A percentile compares a stretch with the other conserved stretches of the same genome.
These are phyloP conservation scores for Hyperoplus immaculatus DNA, from an alignment of 2,797 vertebrate genomes.

Conservation along the genomic window DNA sequence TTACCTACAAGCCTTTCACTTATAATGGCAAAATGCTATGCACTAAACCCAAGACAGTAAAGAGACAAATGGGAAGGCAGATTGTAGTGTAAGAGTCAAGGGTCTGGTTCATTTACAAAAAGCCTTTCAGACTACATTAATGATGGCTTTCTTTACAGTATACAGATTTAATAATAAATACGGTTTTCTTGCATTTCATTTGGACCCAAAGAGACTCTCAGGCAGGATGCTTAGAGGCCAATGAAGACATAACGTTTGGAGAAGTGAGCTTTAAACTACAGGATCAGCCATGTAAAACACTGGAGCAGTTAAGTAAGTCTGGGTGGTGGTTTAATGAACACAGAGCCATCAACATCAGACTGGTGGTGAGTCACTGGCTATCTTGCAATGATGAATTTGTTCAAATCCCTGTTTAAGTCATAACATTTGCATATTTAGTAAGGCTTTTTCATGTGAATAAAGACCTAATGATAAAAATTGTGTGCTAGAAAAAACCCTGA, in stretches of 20 bases:
- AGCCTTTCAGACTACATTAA: not conserved
- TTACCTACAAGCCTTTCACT: not conserved
- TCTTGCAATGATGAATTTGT: not conserved
- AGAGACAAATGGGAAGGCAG: not conserved
- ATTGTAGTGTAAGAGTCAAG: not conserved
- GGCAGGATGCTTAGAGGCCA: slow-evolving; percentile 3
- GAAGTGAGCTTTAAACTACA: slow-evolving; percentile 8
- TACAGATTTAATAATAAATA: not conserved
- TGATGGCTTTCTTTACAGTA: not conserved
- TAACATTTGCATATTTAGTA: not conserved
- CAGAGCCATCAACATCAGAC: slow-evolving; percentile 6
- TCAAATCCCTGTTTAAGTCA: not conserved
- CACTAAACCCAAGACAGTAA: not conserved
- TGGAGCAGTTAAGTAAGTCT: not conserved
- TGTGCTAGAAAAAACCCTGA: not conserved
- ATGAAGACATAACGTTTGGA: not conserved
- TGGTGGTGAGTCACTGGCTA: not conserved
- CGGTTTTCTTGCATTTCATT: slow-evolving; percentile 16
- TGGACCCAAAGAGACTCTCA: slow-evolving; percentile 17
- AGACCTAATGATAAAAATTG: not conserved
- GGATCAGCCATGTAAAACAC: slow-evolving; percentile 8
- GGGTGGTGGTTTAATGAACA: not conserved
- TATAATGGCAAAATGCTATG: not conserved
- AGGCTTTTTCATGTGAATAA: slow-evolving; percentile 11
- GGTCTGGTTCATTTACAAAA: not conserved